A percentile compares a stretch with the other conserved stretches of the same genome.
These are phyloP conservation scores for Thaumetopoea pityocampa DNA, from an alignment of 1,140 invertebrate genomes.

Conservation along the genomic window DNA sequence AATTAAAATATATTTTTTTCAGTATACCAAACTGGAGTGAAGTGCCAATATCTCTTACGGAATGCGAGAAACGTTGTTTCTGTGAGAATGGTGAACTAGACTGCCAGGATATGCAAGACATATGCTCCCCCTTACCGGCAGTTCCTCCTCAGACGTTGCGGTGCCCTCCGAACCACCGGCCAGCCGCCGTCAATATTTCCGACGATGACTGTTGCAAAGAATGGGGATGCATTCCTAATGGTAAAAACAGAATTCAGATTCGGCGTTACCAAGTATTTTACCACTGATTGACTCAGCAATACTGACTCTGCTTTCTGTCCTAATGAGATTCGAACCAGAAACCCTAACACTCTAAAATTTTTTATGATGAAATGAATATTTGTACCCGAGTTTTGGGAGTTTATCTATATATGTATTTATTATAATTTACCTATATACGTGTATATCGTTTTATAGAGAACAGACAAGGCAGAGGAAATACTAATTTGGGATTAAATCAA, in stretches of 20 bases:
- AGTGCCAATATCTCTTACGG: constrained; percentile 79
- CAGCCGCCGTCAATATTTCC: constrained; percentile 81
- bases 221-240: constrained; percentile 79
- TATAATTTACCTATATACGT: no score
- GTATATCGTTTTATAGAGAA: no score
- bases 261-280: no score
- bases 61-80: constrained; percentile 90
- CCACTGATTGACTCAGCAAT: no score
- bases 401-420: no score
- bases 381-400: no score
- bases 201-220: constrained; percentile 88
- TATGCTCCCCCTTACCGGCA: constrained; percentile 85
- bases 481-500: no score
- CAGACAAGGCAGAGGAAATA: no score
- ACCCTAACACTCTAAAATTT: no score
- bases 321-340: no score
- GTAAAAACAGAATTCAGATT: constrained; percentile 45
- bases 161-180: constrained; percentile 80
- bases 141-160: constrained; percentile 83
- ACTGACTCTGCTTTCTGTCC: no score
- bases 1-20: constrained; percentile 15
- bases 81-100: constrained; percentile 91
- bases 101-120: constrained; percentile 84
- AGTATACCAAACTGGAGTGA: constrained; percentile 82
- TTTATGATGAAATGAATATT: no score